Conservation (phyloP, 1,140 invertebrate genomes). For the Aricia agestis region DNA sequence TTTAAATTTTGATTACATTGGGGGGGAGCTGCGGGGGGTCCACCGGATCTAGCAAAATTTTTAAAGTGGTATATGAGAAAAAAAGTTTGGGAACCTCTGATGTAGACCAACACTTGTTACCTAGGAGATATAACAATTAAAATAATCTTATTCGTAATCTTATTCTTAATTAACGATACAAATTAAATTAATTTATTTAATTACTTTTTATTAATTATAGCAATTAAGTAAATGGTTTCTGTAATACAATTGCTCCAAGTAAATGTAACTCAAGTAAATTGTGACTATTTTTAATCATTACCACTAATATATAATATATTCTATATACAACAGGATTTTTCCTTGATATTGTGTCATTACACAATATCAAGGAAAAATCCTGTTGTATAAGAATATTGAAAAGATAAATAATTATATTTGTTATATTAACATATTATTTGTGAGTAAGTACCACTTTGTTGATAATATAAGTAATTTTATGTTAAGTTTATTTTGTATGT, state of each 20-base stretch:
- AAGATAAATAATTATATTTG: background rate
- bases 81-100: no score
- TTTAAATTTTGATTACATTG: no score
- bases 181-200: constrained; percentile 7
- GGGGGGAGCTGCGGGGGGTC: no score
- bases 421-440: background rate
- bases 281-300: background rate
- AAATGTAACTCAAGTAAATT: background rate
- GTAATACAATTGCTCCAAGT: background rate
- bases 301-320: no score
- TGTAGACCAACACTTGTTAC: background rate
- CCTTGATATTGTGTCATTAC: no score
- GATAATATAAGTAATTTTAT: no score
- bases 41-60: no score
- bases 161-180: constrained; percentile 7
- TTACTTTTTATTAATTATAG: background rate
- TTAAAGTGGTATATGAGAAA: no score
- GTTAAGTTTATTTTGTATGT: no score
- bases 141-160: background rate
- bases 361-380: background rate
- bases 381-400: background rate
- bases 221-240: background rate
- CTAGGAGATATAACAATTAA: background rate
- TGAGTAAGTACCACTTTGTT: background rate
- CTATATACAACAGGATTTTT: background rate